A percentile compares a stretch with the other conserved stretches of the same genome.
phyloP scores from a whole-genome alignment of 2,797 vertebrate genomes.

The Pangasius krempfi region DNA sequence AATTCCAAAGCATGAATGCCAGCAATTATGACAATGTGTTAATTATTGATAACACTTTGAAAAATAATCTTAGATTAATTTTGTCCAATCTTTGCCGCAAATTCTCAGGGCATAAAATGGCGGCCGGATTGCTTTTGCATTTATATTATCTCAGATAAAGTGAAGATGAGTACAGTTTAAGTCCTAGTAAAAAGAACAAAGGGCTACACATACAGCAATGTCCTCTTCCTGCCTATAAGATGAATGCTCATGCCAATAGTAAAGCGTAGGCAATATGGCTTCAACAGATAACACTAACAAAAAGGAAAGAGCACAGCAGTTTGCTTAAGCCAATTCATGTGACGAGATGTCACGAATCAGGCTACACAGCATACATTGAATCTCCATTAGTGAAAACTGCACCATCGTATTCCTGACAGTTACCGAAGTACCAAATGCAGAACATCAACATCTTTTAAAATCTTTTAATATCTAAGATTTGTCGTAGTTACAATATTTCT shows the following conservation, averaged over 20 bases:
- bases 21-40: constrained; percentile 36
- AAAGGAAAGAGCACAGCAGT: constrained; percentile 19
- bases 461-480: neutral
- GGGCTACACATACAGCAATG: constrained; percentile 31
- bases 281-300: constrained; percentile 30
- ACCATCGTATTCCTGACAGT: neutral
- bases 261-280: constrained; percentile 34
- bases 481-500: neutral
- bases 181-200: constrained; percentile 24
- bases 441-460: neutral
- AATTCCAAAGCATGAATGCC: constrained; percentile 45
- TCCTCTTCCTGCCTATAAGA: constrained; percentile 33
- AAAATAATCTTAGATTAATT: constrained; percentile 22
- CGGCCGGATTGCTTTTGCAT: constrained; percentile 3
- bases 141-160: constrained; percentile 8
- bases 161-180: constrained; percentile 17
- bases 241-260: constrained; percentile 14
- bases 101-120: constrained; percentile 29
- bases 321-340: constrained; percentile 15
- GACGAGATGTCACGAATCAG: constrained; percentile 23
- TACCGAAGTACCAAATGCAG: neutral
- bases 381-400: neutral
- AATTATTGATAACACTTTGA: constrained; percentile 16
- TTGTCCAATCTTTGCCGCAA: neutral
- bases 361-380: constrained; percentile 2